Base-by-base conservation (phyloP, 2,113 vertebrate species). In the Sitta europaea region DNA sequence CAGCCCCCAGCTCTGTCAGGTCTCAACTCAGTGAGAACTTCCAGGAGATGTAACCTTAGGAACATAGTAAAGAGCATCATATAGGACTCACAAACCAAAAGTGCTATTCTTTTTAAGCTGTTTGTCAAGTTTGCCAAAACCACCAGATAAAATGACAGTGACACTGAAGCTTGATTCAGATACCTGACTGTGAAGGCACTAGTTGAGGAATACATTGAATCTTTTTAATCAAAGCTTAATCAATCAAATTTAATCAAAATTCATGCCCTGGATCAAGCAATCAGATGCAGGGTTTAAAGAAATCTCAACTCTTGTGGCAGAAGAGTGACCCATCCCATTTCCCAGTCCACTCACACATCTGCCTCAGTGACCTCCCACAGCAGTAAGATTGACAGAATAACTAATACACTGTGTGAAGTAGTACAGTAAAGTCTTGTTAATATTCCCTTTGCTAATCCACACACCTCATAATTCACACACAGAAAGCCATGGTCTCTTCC, bases 391-490 rank as follows among this genome's bases (percentile, higher is more conserved):
- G 93, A 95, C 55, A 66, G 66, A 65, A 35, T 54, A 96, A 93
- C 82, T 80, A 92, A 86, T 51, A 45, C 73, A 68, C 73, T 57
- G 43, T 65, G 74, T 78, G 74, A 90, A 95, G 75, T 71, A 86
- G 42, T 62, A 91, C 71, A 93, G 88, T 59, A 79, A 95, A 95
- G 40, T 62, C 75, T 96, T 24, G 1, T 84, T 92, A 90, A 90
- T 88, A 81, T 86, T 95, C 90, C 90, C 76, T 76, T 75, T 38
- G 25, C 75, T 93, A 92, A 96, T 90, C 72, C 31, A 1, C 65
- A 84, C 82, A 92, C 85, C 86, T 95, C 68, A 25, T 88, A 92
- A 94, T 81, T 96, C 94, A 94, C 80, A 74, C 65, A 53, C 17
- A 76, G 85, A 88, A 90, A 92, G 59, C 63, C 22, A 9, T 9